Evolutionary conservation across 2,113 vertebrate species (phyloP), one percentile per base, ranked within the genome.

Genomic region (Tichodroma muraria): DNA sequence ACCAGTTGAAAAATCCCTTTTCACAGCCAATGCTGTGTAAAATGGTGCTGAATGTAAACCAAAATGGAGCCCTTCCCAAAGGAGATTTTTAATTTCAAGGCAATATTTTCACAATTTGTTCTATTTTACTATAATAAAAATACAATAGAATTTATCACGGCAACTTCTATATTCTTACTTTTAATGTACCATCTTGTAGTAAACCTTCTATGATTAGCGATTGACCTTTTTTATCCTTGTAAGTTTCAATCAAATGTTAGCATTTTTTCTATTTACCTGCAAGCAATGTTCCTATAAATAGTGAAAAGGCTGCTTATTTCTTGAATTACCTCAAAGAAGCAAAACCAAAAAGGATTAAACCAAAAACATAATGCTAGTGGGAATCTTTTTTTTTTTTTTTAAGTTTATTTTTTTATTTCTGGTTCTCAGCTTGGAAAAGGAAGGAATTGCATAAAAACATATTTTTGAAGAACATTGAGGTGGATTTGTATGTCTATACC

Each of bases 1-100:
- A 61, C 53, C 28, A 64, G 53, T 49, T 64, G 94, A 95, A 92
- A 77, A 94, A 87, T 90, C 82, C 31, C 15, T 92, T 94, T 95
- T 94, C 92, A 81, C 85, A 86, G 87, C 80, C 79, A 69, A 35
- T 0, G 0, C 37, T 2, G 2, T 68, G n/a, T 95, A 72, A 93
- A 96, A 86, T 83, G 24, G n/a, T 73, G 27, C 60, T 92, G 31
- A 18, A 7, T 47, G 22, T 70, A 78, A 92, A 85, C 28, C 2
- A 9, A 90, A 80, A 60, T 65, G 37, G 57, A 88, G 10, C 25
- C 64, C 17, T 82, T 52, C 44, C 37, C 44, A 50, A 89, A 79
- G 69, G 49, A 37, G 71, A 23, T 44, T 56, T 80, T 80, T 33
- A 25, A 60, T 89, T 92, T 95, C 69, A 64, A 35, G 69, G 28